A percentile compares a stretch with the other conserved stretches of the same genome.
These are phyloP conservation scores for Bubalus kerabau DNA, from an alignment of 2,113 vertebrate genomes.

Conservation along the genomic window DNA sequence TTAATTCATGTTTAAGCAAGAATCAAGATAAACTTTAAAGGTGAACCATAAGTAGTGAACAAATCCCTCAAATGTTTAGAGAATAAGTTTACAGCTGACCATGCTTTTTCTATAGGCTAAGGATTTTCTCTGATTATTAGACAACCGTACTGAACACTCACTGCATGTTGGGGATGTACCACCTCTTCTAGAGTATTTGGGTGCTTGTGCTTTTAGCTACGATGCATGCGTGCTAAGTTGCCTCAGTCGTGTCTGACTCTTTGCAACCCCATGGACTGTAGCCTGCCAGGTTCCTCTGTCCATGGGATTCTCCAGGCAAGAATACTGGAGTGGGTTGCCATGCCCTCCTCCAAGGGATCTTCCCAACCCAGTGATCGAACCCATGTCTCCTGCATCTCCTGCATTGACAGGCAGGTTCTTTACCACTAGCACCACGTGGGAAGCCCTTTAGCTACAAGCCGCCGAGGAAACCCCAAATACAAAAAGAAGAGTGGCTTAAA, in stretches of 20 bases:
- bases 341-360: neutral
- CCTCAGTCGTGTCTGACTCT: neutral
- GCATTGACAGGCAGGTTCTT: neutral
- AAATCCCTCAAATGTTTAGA: neutral
- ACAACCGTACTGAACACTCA: neutral
- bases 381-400: neutral
- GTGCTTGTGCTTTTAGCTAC: neutral
- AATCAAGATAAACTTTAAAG: neutral
- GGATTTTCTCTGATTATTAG: neutral
- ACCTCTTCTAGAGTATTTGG: neutral
- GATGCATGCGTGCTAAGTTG: neutral
- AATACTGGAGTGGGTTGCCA: neutral
- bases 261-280: neutral
- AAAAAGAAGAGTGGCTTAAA: slow-evolving; percentile 25
- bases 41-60: neutral
- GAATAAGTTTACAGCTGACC: neutral
- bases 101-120: neutral
- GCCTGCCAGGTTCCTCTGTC: neutral
- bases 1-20: neutral
- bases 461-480: neutral
- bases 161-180: neutral
- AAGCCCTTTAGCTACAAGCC: neutral
- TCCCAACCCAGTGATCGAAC: neutral
- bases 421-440: neutral
- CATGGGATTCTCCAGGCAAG: neutral